Evolutionary conservation across 2,113 vertebrate genomes (phyloP).

Genomic region (Chloropsis cyanopogon): DNA sequence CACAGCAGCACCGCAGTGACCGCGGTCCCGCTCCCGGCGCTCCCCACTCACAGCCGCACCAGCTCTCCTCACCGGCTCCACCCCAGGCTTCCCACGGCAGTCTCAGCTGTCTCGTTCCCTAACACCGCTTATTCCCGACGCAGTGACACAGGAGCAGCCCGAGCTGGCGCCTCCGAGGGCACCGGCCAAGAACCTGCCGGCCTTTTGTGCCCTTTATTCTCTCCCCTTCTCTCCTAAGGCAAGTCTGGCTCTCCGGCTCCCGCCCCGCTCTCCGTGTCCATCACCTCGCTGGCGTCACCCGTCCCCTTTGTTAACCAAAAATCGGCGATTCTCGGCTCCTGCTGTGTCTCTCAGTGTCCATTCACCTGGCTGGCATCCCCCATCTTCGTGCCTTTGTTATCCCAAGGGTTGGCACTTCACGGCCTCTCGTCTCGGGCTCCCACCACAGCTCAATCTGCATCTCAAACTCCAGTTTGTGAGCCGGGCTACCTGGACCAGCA

Average conservation of each 20-base stretch:
- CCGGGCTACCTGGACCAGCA: background rate
- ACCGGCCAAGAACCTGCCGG: background rate
- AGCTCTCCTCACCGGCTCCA: background rate
- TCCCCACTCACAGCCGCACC: background rate
- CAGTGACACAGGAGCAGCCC: background rate
- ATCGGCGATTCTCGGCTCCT: background rate
- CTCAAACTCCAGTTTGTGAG: background rate
- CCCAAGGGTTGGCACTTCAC: background rate
- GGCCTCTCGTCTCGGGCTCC: background rate
- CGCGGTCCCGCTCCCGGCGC: background rate
- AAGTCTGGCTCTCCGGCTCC: background rate
- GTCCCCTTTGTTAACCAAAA: background rate
- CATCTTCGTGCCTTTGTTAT: background rate
- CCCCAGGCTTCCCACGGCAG: accelerated
- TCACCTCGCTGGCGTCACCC: background rate
- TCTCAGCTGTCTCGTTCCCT: background rate
- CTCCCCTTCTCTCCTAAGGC: background rate
- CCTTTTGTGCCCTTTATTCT: background rate
- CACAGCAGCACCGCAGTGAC: background rate
- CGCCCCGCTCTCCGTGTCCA: background rate
- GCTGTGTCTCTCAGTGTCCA: background rate
- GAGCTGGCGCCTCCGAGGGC: background rate
- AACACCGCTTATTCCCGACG: accelerated
- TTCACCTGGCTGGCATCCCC: background rate
- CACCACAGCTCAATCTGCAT: background rate